phyloP scores from a whole-genome alignment of 2,888 invertebrate genomes.

The Dione juno region DNA sequence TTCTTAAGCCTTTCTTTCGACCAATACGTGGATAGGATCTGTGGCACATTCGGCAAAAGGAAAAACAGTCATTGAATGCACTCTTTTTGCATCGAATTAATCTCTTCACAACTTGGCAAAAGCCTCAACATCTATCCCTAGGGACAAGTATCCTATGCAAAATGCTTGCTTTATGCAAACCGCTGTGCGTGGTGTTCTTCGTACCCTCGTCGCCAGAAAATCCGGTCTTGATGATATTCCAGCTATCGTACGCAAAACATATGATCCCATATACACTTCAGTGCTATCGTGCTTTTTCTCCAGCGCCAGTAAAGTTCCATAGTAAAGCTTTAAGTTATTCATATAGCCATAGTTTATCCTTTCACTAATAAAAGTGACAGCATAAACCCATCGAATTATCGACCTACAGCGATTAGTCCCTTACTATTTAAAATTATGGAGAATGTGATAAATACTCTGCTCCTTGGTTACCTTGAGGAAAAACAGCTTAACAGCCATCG shows the following conservation, averaged over 20 bases:
- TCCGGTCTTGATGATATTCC: constrained; percentile 41
- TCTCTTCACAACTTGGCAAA: no score
- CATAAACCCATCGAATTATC: constrained; percentile 26
- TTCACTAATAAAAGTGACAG: constrained; percentile 35
- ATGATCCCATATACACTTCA: constrained; percentile 41
- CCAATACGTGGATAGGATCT: no score
- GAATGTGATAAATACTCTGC: no score
- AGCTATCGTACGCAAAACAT: constrained; percentile 34
- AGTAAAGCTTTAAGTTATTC: no score
- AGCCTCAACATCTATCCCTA: background rate
- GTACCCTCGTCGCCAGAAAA: constrained; percentile 25
- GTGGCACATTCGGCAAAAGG: no score
- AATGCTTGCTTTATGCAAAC: background rate
- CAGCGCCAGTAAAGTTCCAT: constrained; percentile 28
- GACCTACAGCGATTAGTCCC: constrained; percentile 39
- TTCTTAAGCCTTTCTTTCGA: no score
- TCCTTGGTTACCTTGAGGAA: no score
- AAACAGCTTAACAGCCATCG: no score
- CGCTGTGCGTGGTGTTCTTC: background rate
- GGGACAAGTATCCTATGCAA: background rate
- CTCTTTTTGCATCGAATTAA: no score
- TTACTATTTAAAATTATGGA: background rate
- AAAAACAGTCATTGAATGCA: no score
- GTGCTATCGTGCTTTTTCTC: constrained; percentile 37
- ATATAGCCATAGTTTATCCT: no score